Conservation (phyloP, 2,797 vertebrate genomes). For the Stomatorhinus walkeri region DNA sequence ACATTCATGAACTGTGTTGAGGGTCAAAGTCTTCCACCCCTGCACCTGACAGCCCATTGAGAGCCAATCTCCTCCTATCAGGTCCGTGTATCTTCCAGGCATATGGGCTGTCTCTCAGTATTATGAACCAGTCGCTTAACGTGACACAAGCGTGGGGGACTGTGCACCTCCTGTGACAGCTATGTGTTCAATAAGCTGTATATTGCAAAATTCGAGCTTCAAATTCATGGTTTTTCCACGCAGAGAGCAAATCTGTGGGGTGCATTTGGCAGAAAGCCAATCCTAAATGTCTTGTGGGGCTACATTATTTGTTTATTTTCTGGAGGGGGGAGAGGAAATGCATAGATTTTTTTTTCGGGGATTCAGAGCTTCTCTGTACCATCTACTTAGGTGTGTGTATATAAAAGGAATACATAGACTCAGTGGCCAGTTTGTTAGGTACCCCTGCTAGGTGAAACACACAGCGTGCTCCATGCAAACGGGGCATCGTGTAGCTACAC, state of each 20-base stretch:
- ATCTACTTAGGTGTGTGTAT: not conserved
- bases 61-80: not conserved
- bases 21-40: not conserved
- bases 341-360: not conserved
- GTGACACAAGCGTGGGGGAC: not conserved
- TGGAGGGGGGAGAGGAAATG: not conserved
- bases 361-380: not conserved
- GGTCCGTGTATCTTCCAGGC: not conserved
- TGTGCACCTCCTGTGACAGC: conserved; percentile 22
- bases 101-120: not conserved
- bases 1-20: not conserved
- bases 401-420: not conserved
- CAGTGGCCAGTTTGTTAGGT: not conserved
- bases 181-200: conserved; percentile 8
- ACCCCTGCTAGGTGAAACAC: not conserved
- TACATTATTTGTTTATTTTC: not conserved
- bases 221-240: not conserved
- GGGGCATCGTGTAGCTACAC: not conserved
- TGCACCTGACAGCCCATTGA: not conserved
- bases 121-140: not conserved
- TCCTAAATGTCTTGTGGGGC: not conserved
- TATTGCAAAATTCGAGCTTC: not conserved
- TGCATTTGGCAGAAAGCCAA: not conserved
- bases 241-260: not conserved
- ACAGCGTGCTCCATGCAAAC: not conserved